Evolutionary conservation across 2,888 invertebrate genomes (phyloP), one percentile per base, ranked within the genome.

Genomic region (Antheraea yamamai): DNA sequence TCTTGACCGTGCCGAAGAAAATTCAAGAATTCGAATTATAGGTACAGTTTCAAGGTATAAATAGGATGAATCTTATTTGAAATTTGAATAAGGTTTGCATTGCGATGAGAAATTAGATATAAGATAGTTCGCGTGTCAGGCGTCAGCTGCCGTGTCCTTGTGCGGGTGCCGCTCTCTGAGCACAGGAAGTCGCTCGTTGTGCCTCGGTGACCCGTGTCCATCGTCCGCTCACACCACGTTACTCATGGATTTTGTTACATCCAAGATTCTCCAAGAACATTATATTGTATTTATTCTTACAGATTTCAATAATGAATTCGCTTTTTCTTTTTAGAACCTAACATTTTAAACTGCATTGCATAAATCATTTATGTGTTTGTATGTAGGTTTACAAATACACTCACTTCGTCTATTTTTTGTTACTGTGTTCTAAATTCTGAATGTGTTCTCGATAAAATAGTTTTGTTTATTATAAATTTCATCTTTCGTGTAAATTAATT

Each of bases 151-250:
- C 80, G 81, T 87, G 92, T 91, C 92, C 92, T 93, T 91, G 92
- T 87, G 87, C 82, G 82, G 80, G 78, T 81, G 79, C 79, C 83
- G 85, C 82, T 83, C 84, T 79, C 83, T 85, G 87, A 83, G 81
- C 89, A 86, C 94, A 93, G 94, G 94, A 94, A 92, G 88, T 91
- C 79, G 85, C 90, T 93, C 88, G 89, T 94, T 94, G 91, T 89
- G 88, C 85, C 85, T 87, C 89, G 84, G 87, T 91, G 92, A 92
- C 92, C 92, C 88, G 91, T 89, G 91, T 83, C 87, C 89, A 85
- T 79, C 78, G 82, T 79, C 80, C 82, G 81, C 78, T 70, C 20
- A 70, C 76, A 77, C 73, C 74, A 74, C 75, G 39, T 58, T 47
- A 73, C 73, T 75, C 58, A 26, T 72, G 61, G 51, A 75, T 61